phyloP scores from a whole-genome alignment of 1,140 invertebrate species.

The Episyrphus balteatus region DNA sequence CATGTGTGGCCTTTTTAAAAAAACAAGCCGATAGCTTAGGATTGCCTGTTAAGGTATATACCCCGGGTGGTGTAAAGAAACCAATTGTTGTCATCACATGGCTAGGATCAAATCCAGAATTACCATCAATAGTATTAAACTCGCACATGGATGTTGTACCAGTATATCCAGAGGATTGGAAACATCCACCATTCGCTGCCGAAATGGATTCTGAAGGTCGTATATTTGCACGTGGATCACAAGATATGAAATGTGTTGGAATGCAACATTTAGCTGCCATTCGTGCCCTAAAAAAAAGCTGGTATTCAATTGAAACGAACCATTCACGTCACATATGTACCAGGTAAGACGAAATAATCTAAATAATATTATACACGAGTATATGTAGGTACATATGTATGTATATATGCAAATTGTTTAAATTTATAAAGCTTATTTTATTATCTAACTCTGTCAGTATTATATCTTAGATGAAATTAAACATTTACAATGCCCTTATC shows the following conservation, averaged over 20 bases:
- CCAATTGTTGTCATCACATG: constrained; percentile 62
- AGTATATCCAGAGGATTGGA: constrained; percentile 50
- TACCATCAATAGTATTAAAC: constrained; percentile 58
- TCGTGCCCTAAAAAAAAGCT: constrained; percentile 45
- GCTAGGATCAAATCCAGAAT: constrained; percentile 48
- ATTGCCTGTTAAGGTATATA: constrained; percentile 41
- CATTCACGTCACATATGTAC: constrained; percentile 64
- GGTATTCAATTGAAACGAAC: constrained; percentile 47
- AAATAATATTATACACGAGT: too few relatives aligned
- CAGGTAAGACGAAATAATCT: constrained; percentile 57
- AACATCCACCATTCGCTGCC: constrained; percentile 54
- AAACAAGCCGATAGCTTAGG: constrained; percentile 47
- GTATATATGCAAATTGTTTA: too few relatives aligned
- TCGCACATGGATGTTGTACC: constrained; percentile 80
- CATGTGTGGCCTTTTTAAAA: constrained; percentile 46
- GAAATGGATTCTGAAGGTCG: constrained; percentile 57
- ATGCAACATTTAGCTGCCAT: constrained; percentile 53
- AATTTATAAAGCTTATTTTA: too few relatives aligned
- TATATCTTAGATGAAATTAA: too few relatives aligned
- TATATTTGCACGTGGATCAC: constrained; percentile 65
- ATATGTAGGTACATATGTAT: too few relatives aligned
- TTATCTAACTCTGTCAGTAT: too few relatives aligned
- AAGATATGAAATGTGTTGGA: constrained; percentile 40
- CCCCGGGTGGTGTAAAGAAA: constrained; percentile 35
- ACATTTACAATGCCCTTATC: too few relatives aligned